A percentile compares a stretch with the other conserved stretches of the same genome.
Evolutionary conservation across 2,888 invertebrate genomes (phyloP).

Genomic region (Drosophila mercatorum): DNA sequence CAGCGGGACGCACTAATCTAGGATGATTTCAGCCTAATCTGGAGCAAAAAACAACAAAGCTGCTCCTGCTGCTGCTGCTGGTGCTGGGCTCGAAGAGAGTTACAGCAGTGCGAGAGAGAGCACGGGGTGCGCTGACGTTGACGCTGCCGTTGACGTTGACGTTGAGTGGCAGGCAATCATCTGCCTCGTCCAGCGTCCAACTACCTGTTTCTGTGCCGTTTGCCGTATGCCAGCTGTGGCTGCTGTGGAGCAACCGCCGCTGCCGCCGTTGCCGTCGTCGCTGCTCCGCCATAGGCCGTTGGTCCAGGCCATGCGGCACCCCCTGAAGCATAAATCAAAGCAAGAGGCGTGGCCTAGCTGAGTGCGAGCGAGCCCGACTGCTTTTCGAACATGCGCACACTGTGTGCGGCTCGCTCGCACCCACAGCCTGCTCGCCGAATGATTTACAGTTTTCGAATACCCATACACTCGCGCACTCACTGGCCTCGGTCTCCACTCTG

Average conservation of each 20-base stretch:
- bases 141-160: slow-evolving; percentile 52
- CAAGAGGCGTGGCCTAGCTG: slow-evolving; percentile 70
- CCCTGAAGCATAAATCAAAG: slow-evolving; percentile 77
- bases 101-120: slow-evolving; percentile 11
- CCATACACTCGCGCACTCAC: slow-evolving; percentile 31
- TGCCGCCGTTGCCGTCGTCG: slow-evolving; percentile 34
- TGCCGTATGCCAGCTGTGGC: slow-evolving; percentile 45
- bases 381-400: slow-evolving; percentile 61
- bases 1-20: slow-evolving; percentile 77
- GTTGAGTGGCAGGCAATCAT: slow-evolving; percentile 69
- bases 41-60: slow-evolving; percentile 62
- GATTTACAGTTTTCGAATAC: slow-evolving; percentile 82
- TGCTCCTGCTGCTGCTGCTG: slow-evolving; percentile 27
- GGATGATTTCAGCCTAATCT: slow-evolving; percentile 81
- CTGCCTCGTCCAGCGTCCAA: slow-evolving; percentile 67
- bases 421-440: slow-evolving; percentile 45
- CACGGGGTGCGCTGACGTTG: slow-evolving; percentile 4
- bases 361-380: slow-evolving; percentile 42
- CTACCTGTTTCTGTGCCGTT: slow-evolving; percentile 80
- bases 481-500: slow-evolving; percentile 36
- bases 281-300: slow-evolving; percentile 69
- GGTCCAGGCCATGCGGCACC: slow-evolving; percentile 71
- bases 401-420: slow-evolving; percentile 51
- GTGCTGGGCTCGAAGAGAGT: slow-evolving; percentile 16
- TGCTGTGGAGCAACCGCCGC: slow-evolving; percentile 41